These are phyloP conservation scores for Orussus abietinus DNA, from an alignment of 1,140 invertebrate species.

Conservation along the genomic window DNA sequence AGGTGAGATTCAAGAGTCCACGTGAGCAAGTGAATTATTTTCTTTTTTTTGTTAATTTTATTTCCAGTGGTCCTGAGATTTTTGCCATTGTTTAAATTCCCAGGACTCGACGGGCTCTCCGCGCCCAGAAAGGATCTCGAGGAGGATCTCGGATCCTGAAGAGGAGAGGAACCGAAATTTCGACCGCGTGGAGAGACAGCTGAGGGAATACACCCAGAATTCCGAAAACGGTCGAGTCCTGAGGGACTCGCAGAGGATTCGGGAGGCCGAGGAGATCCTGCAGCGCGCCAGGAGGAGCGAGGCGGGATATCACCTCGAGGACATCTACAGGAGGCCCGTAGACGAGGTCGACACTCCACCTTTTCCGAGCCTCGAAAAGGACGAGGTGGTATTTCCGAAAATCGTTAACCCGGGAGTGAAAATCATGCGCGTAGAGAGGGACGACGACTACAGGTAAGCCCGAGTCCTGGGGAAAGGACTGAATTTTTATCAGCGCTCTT, in stretches of 20 bases:
- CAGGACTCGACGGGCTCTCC: no score
- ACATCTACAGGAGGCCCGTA: conserved; percentile 41
- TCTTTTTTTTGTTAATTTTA: conserved; percentile 1
- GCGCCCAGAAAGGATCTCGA: no score
- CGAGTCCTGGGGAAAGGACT: conserved; percentile 6
- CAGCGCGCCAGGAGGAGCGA: conserved; percentile 15
- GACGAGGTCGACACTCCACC: conserved; percentile 47
- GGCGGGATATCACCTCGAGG: conserved; percentile 32
- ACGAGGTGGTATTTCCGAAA: conserved; percentile 36
- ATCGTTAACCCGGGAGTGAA: conserved; percentile 47
- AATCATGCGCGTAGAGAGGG: conserved; percentile 48
- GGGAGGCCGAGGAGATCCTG: conserved; percentile 18
- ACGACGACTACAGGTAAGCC: conserved; percentile 44
- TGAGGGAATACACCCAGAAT: conserved; percentile 37
- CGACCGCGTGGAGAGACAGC: conserved; percentile 29
- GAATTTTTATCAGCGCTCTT: background rate
- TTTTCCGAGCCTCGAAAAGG: conserved; percentile 33
- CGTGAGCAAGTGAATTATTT: conserved; percentile 1
- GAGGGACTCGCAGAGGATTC: conserved; percentile 23
- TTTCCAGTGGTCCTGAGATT: no score
- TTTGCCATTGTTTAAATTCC: background rate
- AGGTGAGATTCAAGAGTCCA: background rate
- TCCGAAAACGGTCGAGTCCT: conserved; percentile 26
- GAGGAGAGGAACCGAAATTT: conserved; percentile 23
- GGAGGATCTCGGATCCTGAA: conserved; percentile 7